A percentile compares a stretch with the other conserved stretches of the same genome.
These are phyloP conservation scores for Lepidonotus clava DNA, from an alignment of 2,888 invertebrate genomes.

Conservation along the genomic window DNA sequence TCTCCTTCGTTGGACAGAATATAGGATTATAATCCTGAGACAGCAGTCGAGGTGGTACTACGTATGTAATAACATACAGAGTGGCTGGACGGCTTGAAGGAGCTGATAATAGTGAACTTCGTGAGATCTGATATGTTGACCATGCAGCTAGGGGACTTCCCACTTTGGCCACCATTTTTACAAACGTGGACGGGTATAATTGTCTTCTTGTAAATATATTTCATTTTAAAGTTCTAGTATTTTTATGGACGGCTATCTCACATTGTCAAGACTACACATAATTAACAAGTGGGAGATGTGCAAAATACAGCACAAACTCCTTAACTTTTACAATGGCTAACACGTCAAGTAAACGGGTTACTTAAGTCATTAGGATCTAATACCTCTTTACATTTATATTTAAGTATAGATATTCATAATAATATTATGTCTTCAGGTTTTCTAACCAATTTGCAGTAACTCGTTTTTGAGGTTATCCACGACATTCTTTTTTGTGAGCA, in stretches of 20 bases:
- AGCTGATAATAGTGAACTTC: not conserved
- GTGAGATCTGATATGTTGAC: slow-evolving; percentile 17
- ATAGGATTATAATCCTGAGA: too few relatives aligned
- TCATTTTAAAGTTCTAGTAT: not conserved
- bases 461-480: too few relatives aligned
- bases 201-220: not conserved
- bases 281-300: not conserved
- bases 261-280: not conserved
- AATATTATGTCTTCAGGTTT: too few relatives aligned
- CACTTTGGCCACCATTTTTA: too few relatives aligned
- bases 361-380: not conserved
- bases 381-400: too few relatives aligned
- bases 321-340: not conserved
- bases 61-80: not conserved
- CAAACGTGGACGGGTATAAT: too few relatives aligned
- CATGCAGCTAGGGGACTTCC: too few relatives aligned
- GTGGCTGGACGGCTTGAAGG: not conserved
- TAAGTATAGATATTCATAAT: too few relatives aligned
- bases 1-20: too few relatives aligned
- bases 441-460: too few relatives aligned
- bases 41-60: not conserved
- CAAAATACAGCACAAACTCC: not conserved
- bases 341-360: not conserved
- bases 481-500: too few relatives aligned
- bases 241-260: not conserved